Percentiles rank a stretch among this genome's conserved stretches.
Evolutionary conservation across 2,888 invertebrate genomes (phyloP).

Genomic region (Ametastegia equiseti): DNA sequence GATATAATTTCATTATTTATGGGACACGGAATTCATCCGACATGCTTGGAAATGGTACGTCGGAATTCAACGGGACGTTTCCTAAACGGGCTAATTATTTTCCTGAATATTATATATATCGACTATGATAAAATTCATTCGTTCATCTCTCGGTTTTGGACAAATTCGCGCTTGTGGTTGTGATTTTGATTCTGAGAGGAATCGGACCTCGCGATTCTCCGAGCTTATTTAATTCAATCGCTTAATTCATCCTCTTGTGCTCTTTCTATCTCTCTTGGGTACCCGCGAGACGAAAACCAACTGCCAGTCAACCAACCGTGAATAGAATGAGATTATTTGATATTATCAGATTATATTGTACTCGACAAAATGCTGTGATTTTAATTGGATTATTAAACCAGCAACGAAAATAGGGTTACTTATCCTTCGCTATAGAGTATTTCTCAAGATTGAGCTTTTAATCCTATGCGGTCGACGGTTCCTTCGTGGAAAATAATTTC

Average conservation of each 20-base stretch:
- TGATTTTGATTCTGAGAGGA: background rate
- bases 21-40: background rate
- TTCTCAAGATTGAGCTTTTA: too few relatives aligned
- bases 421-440: background rate
- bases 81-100: background rate
- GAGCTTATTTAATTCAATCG: slow-evolving; percentile 71
- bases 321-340: slow-evolving; percentile 67
- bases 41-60: background rate
- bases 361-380: slow-evolving; percentile 65
- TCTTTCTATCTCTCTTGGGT: slow-evolving; percentile 52
- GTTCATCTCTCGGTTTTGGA: background rate
- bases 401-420: background rate
- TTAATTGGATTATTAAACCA: background rate
- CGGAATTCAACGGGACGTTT: background rate
- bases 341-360: slow-evolving; percentile 69
- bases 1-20: slow-evolving; percentile 28
- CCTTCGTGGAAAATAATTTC: background rate
- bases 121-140: background rate
- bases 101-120: background rate
- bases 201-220: slow-evolving; percentile 21
- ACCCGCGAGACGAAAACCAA: slow-evolving; percentile 67
- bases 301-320: slow-evolving; percentile 63
- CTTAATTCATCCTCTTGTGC: slow-evolving; percentile 69
- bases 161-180: background rate
- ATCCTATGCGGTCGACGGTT: background rate